A percentile compares a stretch with the other conserved stretches of the same genome.
These are phyloP conservation scores for Drosophila arawakana DNA, from an alignment of 1,140 invertebrate species.

Conservation along the genomic window DNA sequence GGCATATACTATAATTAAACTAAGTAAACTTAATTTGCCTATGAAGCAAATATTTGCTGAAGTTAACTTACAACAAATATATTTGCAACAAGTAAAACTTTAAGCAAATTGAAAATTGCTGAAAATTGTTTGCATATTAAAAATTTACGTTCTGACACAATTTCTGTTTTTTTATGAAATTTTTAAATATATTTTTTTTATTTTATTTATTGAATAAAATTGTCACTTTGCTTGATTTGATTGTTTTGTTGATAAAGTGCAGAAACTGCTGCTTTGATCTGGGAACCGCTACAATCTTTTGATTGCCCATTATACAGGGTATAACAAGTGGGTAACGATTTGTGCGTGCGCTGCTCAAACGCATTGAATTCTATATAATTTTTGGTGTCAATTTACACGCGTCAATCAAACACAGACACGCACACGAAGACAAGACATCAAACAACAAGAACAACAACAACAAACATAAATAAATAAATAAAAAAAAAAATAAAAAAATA, in stretches of 20 bases:
- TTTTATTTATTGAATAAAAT: too few species aligned
- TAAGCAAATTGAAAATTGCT: too few species aligned
- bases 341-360: background rate
- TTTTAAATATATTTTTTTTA: too few species aligned
- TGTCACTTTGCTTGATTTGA: too few species aligned
- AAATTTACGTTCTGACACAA: too few species aligned
- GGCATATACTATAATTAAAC: too few species aligned
- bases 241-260: background rate
- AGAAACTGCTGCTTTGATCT: background rate
- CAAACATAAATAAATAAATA: slow-evolving; percentile 32
- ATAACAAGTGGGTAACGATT: slow-evolving; percentile 20
- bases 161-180: too few species aligned
- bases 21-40: too few species aligned
- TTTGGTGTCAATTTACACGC: slow-evolving; percentile 66
- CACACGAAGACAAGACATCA: background rate
- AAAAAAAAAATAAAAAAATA: background rate
- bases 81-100: too few species aligned
- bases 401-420: slow-evolving; percentile 47
- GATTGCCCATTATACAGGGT: background rate
- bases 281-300: background rate
- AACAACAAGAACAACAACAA: background rate
- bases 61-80: too few species aligned
- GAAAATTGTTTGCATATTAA: too few species aligned
- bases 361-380: slow-evolving; percentile 45
- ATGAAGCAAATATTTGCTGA: too few species aligned